A percentile compares a stretch with the other conserved stretches of the same genome.
phyloP scores from a whole-genome alignment of 2,888 invertebrate species.

The Cyrtodaria siliqua region DNA sequence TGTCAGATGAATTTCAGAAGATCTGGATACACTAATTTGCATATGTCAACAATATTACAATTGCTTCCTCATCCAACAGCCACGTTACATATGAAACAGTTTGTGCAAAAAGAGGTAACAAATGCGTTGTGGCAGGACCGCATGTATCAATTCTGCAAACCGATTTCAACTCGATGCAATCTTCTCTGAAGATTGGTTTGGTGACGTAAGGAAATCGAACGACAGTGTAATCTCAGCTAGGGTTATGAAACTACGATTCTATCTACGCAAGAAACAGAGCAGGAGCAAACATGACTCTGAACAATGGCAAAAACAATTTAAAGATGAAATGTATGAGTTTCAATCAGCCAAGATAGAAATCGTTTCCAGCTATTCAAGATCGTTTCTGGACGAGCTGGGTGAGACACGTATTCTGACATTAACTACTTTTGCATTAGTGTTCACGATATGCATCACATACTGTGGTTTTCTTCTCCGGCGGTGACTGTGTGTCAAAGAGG shows the following conservation, averaged over 20 bases:
- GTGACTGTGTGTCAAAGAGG: slow-evolving; percentile 42
- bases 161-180: no score
- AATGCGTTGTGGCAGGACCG: slow-evolving; percentile 22
- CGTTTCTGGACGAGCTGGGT: slow-evolving; percentile 40
- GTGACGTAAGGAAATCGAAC: not conserved
- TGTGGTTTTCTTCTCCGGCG: slow-evolving; percentile 48
- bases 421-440: slow-evolving; percentile 41
- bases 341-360: slow-evolving; percentile 26
- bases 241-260: slow-evolving; percentile 41
- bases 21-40: no score
- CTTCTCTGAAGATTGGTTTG: no score
- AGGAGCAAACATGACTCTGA: slow-evolving; percentile 18
- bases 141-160: no score
- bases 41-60: no score
- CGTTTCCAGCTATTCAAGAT: slow-evolving; percentile 32
- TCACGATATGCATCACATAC: slow-evolving; percentile 50
- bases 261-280: slow-evolving; percentile 38
- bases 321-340: slow-evolving; percentile 33
- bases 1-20: no score
- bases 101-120: slow-evolving; percentile 30
- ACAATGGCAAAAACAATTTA: slow-evolving; percentile 43
- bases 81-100: slow-evolving; percentile 21
- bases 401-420: slow-evolving; percentile 48
- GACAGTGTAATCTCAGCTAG: slow-evolving; percentile 10
- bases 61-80: no score